Evolutionary conservation across 2,113 vertebrate species (phyloP).

Genomic region (Cochlearius cochlearius): DNA sequence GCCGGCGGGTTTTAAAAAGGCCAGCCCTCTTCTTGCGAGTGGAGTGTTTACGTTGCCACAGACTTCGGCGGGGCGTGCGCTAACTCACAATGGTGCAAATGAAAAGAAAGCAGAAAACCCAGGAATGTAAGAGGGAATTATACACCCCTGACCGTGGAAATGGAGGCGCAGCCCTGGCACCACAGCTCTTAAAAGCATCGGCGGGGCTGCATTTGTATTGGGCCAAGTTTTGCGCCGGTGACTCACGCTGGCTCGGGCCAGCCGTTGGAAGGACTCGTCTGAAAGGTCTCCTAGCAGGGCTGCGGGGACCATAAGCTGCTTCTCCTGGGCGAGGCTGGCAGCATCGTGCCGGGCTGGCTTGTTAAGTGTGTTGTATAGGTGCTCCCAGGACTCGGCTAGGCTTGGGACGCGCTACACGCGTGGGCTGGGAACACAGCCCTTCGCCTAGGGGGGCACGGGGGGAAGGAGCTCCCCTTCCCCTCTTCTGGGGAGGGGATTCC

Average conservation of each 20-base stretch:
- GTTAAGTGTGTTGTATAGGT: not conserved
- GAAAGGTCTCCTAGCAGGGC: not conserved
- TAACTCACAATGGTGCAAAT: not conserved
- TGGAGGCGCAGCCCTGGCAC: not conserved
- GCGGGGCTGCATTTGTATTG: not conserved
- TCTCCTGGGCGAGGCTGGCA: fast-evolving
- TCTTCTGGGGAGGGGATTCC: not conserved
- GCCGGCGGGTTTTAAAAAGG: not conserved
- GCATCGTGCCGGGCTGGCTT: not conserved
- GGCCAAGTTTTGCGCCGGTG: not conserved
- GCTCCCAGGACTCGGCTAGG: not conserved
- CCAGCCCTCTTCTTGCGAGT: not conserved
- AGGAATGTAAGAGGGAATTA: not conserved
- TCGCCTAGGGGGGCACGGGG: fast-evolving
- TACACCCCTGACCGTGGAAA: not conserved
- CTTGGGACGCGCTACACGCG: fast-evolving
- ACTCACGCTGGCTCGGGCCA: fast-evolving
- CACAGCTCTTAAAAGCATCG: not conserved
- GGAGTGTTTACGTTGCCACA: not conserved
- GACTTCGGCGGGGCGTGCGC: not conserved
- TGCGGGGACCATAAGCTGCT: not conserved
- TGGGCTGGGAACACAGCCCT: not conserved
- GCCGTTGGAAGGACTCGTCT: not conserved
- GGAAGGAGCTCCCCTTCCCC: not conserved
- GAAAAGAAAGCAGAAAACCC: conserved; percentile 2